phyloP scores from a whole-genome alignment of 1,140 invertebrate genomes.

The Pseudomyrmex cubaensis region DNA sequence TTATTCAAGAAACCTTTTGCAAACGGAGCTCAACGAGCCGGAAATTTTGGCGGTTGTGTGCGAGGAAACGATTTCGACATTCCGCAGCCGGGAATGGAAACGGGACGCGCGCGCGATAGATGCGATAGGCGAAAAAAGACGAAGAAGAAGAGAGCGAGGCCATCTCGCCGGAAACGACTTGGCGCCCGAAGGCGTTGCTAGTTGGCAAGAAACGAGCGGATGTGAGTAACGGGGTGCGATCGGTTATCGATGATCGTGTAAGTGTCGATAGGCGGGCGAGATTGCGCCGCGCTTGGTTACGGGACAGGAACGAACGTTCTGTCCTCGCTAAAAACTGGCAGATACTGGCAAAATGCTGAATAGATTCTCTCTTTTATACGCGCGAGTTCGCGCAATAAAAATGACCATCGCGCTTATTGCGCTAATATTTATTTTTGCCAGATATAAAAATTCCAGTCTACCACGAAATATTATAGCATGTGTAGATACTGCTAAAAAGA shows the following conservation, averaged over 20 bases:
- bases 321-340: constrained; percentile 35
- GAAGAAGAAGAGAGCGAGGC: not conserved
- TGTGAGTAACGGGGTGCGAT: constrained; percentile 36
- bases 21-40: constrained; percentile 39
- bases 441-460: too few species aligned
- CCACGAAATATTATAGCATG: too few species aligned
- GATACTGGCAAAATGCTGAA: constrained; percentile 25
- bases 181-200: constrained; percentile 12
- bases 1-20: constrained; percentile 21
- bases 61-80: constrained; percentile 14
- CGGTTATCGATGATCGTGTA: constrained; percentile 53
- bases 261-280: constrained; percentile 42
- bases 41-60: constrained; percentile 32
- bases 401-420: constrained; percentile 8
- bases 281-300: constrained; percentile 25
- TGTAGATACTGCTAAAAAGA: too few species aligned
- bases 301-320: constrained; percentile 16
- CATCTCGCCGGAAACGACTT: constrained; percentile 24
- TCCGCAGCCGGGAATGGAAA: not conserved
- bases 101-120: constrained; percentile 15
- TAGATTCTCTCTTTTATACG: not conserved
- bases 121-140: not conserved
- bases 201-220: constrained; percentile 45
- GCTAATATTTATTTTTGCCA: not conserved
- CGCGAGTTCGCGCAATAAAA: not conserved